Conservation (phyloP, 35 echinoderm and acorn worm genomes). For the Holothuria glaberrima region DNA sequence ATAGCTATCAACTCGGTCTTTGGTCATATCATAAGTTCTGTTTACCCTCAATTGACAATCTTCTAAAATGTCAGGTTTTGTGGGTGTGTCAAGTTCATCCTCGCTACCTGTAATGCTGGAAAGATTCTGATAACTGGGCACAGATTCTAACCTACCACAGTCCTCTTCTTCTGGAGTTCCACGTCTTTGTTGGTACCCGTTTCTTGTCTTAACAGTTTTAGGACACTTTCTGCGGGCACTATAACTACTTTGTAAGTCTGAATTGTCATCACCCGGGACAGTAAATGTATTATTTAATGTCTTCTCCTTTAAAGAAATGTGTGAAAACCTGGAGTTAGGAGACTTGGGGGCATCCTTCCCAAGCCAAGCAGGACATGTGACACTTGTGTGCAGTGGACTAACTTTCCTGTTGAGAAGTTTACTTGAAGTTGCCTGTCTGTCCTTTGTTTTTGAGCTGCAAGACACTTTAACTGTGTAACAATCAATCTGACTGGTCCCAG, state of each 20-base stretch:
- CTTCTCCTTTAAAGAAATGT: slow-evolving; percentile 20
- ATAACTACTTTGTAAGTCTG: slow-evolving; percentile 13
- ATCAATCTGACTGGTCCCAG: background rate
- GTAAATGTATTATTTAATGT: slow-evolving; percentile 38
- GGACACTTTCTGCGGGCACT: slow-evolving; percentile 14
- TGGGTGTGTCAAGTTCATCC: background rate
- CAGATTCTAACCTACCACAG: slow-evolving; percentile 39
- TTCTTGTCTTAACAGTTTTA: background rate
- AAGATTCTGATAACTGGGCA: slow-evolving; percentile 32
- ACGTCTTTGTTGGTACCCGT: slow-evolving; percentile 10
- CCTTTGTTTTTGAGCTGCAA: background rate
- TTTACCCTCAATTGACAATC: slow-evolving; percentile 33
- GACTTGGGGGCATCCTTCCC: slow-evolving; percentile 62
- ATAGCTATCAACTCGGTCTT: background rate
- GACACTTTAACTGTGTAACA: slow-evolving; percentile 28
- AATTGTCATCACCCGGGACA: slow-evolving; percentile 41
- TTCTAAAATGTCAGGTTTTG: slow-evolving; percentile 42
- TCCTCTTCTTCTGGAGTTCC: background rate
- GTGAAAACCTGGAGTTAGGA: slow-evolving; percentile 43
- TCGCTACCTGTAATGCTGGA: slow-evolving; percentile 27
- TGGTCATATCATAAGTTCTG: slow-evolving; percentile 45
- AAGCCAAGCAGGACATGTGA: slow-evolving; percentile 82
- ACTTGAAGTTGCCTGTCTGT: slow-evolving; percentile 49
- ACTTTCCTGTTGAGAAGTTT: slow-evolving; percentile 85
- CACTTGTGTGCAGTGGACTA: slow-evolving; percentile 74